Conservation (phyloP, 2,113 vertebrate genomes). For the Trematocara stigmaticum region DNA sequence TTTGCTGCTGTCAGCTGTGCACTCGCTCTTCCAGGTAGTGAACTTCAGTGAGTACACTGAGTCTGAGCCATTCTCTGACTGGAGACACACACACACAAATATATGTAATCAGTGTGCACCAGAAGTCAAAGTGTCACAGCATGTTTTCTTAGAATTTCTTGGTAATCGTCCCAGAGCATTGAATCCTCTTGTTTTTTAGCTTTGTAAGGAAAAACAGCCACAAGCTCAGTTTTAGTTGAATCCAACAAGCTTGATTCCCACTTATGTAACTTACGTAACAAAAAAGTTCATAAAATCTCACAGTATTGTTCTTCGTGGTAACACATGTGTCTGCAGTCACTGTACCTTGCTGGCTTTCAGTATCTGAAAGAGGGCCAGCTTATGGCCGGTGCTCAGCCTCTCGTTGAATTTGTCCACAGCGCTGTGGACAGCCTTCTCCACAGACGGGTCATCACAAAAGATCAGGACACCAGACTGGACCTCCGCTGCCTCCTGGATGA, state of each 20-base stretch:
- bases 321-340: not conserved
- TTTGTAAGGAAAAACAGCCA: not conserved
- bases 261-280: not conserved
- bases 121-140: conserved; percentile 1
- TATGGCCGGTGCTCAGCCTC: not conserved
- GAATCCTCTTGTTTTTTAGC: not conserved
- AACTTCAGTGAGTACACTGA: conserved; percentile 71
- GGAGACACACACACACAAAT: not conserved
- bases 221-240: not conserved
- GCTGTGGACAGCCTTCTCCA: conserved; percentile 16
- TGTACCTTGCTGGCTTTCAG: conserved; percentile 51
- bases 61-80: conserved; percentile 66
- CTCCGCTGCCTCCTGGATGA: not conserved
- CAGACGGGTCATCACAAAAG: conserved; percentile 54
- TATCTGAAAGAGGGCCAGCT: conserved; percentile 57
- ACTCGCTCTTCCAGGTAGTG: conserved; percentile 73
- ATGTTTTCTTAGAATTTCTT: conserved; percentile 8
- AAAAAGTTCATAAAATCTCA: not conserved
- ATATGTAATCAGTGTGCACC: not conserved
- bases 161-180: not conserved
- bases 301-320: not conserved
- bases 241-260: not conserved
- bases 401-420: conserved; percentile 46
- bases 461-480: not conserved
- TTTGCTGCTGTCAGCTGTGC: conserved; percentile 59